Conservation (phyloP, 2,888 invertebrate species). For the Lithophane semibrunnea region DNA sequence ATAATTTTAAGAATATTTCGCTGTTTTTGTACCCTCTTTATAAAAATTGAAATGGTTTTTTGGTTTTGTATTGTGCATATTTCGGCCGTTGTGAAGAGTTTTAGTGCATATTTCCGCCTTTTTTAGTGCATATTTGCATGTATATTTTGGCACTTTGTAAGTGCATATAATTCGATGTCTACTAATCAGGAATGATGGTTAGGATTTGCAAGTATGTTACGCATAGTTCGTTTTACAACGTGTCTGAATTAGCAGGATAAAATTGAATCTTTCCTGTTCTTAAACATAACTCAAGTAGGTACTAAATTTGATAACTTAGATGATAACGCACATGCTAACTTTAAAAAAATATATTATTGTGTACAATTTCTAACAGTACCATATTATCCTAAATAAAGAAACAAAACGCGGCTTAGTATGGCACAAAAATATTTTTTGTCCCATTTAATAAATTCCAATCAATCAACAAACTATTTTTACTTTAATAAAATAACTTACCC, state of each 20-base stretch:
- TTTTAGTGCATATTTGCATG: too few species aligned
- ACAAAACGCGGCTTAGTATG: neutral
- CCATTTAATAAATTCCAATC: neutral
- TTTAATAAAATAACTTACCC: conserved; percentile 76
- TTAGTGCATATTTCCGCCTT: too few species aligned
- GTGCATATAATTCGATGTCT: too few species aligned
- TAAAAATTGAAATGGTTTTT: too few species aligned
- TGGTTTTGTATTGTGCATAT: too few species aligned
- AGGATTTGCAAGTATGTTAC: too few species aligned
- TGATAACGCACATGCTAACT: neutral
- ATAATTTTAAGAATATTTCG: too few species aligned
- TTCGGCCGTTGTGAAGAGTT: too few species aligned
- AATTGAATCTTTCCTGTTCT: neutral
- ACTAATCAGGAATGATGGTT: too few species aligned
- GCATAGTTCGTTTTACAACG: neutral
- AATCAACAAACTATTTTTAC: neutral
- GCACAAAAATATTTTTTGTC: neutral
- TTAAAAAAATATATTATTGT: neutral
- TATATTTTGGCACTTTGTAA: too few species aligned
- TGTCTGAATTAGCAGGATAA: conserved; percentile 1
- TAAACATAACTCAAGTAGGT: neutral
- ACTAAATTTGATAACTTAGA: neutral
- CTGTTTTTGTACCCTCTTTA: too few species aligned
- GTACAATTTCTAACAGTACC: neutral
- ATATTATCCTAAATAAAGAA: conserved; percentile 16